Percentiles rank a stretch among this genome's conserved stretches.
These are phyloP conservation scores for Synanceia verrucosa DNA, from an alignment of 2,797 vertebrate species.

Conservation along the genomic window DNA sequence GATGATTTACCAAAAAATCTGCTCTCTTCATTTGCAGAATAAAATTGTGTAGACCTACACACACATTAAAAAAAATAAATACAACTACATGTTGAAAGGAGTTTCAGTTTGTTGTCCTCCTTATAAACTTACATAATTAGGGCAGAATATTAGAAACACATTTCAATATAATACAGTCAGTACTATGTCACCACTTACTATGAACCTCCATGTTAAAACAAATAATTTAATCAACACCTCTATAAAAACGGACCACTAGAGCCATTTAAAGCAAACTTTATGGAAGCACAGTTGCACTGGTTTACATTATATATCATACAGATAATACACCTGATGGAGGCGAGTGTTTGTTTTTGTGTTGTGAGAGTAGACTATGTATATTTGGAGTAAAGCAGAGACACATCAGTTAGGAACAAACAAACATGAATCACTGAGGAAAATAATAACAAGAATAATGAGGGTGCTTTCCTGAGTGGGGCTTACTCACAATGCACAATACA, in stretches of 20 bases:
- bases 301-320: too few relatives aligned
- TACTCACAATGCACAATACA: neutral
- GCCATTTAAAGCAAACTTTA: neutral
- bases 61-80: too few relatives aligned
- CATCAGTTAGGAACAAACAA: too few relatives aligned
- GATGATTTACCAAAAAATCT: too few relatives aligned
- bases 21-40: too few relatives aligned
- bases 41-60: too few relatives aligned
- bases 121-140: neutral
- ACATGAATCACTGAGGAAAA: neutral
- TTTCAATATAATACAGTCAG: neutral
- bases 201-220: neutral
- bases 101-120: neutral
- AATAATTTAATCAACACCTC: neutral
- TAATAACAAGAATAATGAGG: neutral
- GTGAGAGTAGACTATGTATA: neutral
- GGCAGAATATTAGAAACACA: neutral
- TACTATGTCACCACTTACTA: neutral
- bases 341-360: neutral
- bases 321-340: neutral
- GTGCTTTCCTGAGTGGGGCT: neutral
- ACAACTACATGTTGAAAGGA: neutral
- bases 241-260: neutral
- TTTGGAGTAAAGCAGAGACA: neutral
- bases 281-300: too few relatives aligned